Evolutionary conservation across 2,113 vertebrate species (phyloP).

Genomic region (Forbesichthys agassizii): DNA sequence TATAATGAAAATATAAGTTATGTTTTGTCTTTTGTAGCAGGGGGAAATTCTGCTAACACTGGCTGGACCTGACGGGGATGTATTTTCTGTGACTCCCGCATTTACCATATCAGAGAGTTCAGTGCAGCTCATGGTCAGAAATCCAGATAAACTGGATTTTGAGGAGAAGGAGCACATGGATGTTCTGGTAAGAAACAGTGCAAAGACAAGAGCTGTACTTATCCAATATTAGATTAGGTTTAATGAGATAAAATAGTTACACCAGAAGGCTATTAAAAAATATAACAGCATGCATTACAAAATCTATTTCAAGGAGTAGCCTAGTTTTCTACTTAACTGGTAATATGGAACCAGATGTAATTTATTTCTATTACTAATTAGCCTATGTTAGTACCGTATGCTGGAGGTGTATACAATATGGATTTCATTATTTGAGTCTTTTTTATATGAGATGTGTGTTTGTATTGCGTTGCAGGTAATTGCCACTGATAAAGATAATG

Average conservation of each 20-base stretch:
- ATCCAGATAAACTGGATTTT: conserved; percentile 78
- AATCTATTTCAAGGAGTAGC: background rate
- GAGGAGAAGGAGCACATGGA: conserved; percentile 75
- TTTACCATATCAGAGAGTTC: conserved; percentile 38
- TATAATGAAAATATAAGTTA: background rate
- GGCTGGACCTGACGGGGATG: conserved; percentile 61
- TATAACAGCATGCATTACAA: background rate
- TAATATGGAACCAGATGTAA: background rate
- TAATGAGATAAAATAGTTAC: conserved; percentile 13
- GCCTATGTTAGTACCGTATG: too few species aligned
- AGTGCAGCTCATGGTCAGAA: conserved; percentile 80
- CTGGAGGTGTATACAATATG: too few species aligned
- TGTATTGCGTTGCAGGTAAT: conserved; percentile 77
- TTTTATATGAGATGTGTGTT: background rate
- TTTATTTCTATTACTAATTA: too few species aligned
- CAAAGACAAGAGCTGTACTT: background rate
- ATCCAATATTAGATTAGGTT: conserved; percentile 13
- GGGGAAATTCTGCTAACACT: conserved; percentile 74
- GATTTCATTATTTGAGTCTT: conserved; percentile 3
- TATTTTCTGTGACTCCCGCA: conserved; percentile 80
- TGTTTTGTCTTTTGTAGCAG: conserved; percentile 64
- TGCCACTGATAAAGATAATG: conserved; percentile 72
- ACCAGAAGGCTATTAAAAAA: background rate
- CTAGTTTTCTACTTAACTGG: background rate
- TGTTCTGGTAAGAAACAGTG: conserved; percentile 76